Percentiles rank a stretch among this genome's conserved stretches.
These are phyloP conservation scores for Argyrosomus regius DNA, from an alignment of 2,797 vertebrate species.

Conservation along the genomic window DNA sequence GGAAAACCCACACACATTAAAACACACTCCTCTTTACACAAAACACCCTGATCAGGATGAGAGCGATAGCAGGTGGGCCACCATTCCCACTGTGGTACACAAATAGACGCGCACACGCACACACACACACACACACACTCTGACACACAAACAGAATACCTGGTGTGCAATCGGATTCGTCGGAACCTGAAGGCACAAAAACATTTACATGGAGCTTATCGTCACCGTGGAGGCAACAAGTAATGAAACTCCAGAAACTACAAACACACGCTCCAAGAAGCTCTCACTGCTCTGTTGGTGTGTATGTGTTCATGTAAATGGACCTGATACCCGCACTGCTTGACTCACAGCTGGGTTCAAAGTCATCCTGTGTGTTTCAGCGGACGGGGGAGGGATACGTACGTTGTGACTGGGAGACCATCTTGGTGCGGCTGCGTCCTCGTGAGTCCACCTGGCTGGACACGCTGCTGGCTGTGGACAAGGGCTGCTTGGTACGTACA, in stretches of 20 bases:
- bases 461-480: constrained; percentile 86
- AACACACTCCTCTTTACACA: constrained; percentile 53
- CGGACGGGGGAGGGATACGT: constrained; percentile 76
- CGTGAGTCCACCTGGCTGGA: constrained; percentile 93
- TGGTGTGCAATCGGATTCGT: constrained; percentile 98
- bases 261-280: constrained; percentile 31
- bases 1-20: constrained; percentile 44
- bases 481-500: constrained; percentile 90
- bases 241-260: constrained; percentile 66
- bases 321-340: constrained; percentile 12
- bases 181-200: constrained; percentile 96
- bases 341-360: constrained; percentile 17
- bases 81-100: constrained; percentile 78
- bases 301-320: constrained; percentile 5
- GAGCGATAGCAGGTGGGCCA: constrained; percentile 74
- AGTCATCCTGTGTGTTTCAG: not conserved
- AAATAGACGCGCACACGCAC: constrained; percentile 45
- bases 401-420: constrained; percentile 99
- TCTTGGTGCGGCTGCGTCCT: constrained; percentile 95
- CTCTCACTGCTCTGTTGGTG: constrained; percentile 26
- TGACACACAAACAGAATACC: constrained; percentile 90
- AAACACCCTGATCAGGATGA: constrained; percentile 77
- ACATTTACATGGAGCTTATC: constrained; percentile 84
- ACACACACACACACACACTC: constrained; percentile 51
- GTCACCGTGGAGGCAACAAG: constrained; percentile 76